phyloP scores from a whole-genome alignment of 1,140 invertebrate species.

The Nasonia giraulti region DNA sequence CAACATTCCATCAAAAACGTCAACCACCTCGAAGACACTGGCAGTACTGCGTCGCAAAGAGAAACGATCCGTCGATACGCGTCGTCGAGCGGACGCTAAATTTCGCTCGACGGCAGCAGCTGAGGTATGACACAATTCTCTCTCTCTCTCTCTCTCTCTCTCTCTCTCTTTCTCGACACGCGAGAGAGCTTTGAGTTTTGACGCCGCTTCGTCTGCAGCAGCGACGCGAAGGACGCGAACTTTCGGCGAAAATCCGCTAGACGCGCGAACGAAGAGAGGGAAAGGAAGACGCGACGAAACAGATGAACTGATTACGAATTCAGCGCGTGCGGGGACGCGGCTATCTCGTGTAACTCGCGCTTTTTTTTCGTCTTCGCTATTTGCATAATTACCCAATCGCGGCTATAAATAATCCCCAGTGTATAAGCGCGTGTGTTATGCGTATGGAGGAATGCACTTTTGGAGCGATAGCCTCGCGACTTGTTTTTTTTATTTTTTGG shows the following conservation, averaged over 20 bases:
- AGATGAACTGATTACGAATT: conserved; percentile 62
- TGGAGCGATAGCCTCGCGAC: not conserved
- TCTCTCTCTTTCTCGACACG: not conserved
- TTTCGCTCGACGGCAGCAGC: no score
- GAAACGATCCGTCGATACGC: not conserved
- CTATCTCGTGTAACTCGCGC: not conserved
- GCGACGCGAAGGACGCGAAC: conserved; percentile 48
- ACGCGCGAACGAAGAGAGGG: not conserved
- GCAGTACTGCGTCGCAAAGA: not conserved
- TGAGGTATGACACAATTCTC: conserved; percentile 6
- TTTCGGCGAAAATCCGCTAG: conserved; percentile 1
- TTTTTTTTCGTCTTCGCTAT: not conserved
- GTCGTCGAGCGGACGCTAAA: no score
- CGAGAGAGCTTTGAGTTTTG: conserved; percentile 62
- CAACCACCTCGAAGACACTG: not conserved
- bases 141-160: not conserved
- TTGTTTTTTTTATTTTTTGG: not conserved
- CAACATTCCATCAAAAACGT: no score
- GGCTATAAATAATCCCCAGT: conserved; percentile 21
- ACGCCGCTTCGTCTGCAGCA: conserved; percentile 68
- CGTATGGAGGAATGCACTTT: not conserved
- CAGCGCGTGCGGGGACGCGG: conserved; percentile 59
- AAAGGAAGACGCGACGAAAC: not conserved
- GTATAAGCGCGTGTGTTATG: not conserved
- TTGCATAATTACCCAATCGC: conserved; percentile 23